These are phyloP conservation scores for Pagrus major DNA, from an alignment of 2,113 vertebrate species.

Conservation along the genomic window DNA sequence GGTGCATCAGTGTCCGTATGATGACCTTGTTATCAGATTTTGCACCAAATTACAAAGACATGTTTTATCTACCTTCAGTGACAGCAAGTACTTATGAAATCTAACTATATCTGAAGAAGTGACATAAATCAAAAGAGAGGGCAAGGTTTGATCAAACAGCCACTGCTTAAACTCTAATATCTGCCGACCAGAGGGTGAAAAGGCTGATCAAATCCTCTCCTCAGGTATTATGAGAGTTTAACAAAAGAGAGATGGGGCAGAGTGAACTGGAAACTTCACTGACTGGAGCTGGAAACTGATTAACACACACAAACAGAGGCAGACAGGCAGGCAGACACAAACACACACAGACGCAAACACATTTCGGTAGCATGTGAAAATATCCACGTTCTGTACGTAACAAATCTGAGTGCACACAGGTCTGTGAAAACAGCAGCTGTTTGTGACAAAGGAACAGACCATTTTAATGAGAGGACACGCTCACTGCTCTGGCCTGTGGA, in stretches of 20 bases:
- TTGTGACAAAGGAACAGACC: conserved; percentile 32
- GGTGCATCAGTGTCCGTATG: not conserved
- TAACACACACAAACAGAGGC: not conserved
- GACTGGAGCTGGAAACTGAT: conserved; percentile 30
- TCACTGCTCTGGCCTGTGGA: conserved; percentile 39
- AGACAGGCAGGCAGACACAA: not conserved
- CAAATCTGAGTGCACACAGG: not conserved
- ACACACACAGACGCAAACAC: not conserved
- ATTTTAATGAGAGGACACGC: not conserved
- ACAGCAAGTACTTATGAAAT: not conserved
- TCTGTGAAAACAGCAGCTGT: conserved; percentile 19
- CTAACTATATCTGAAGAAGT: no score
- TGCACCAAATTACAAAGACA: not conserved
- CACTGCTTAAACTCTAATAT: not conserved
- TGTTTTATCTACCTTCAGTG: not conserved
- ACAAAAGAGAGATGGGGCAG: conserved; percentile 14
- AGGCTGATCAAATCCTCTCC: not conserved
- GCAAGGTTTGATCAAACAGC: not conserved
- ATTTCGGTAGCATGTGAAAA: not conserved
- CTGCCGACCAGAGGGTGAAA: not conserved
- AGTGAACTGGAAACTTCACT: conserved; percentile 22
- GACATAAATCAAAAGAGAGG: not conserved
- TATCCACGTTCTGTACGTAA: not conserved
- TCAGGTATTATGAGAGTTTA: not conserved
- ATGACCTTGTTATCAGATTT: not conserved